Conservation (phyloP, 2,113 vertebrate genomes). For the Chascanopsetta lugubris region DNA sequence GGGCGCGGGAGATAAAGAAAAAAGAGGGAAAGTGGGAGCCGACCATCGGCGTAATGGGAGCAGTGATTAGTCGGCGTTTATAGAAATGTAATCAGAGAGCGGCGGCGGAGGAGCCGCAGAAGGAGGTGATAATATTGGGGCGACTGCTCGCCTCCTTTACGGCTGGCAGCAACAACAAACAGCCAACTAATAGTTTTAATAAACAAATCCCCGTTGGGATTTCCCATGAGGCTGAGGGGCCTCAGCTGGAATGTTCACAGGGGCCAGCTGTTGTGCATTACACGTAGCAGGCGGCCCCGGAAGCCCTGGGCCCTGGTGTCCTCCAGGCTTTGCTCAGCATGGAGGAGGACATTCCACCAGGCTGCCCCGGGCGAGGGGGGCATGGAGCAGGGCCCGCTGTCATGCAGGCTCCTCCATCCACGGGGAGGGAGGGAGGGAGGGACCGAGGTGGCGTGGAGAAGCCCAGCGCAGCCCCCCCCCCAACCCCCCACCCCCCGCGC, state of each 20-base stretch:
- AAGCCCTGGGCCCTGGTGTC: constrained; percentile 70
- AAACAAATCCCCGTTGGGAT: constrained; percentile 78
- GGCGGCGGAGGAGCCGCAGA: not conserved
- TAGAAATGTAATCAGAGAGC: constrained; percentile 33
- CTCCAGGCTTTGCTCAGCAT: constrained; percentile 63
- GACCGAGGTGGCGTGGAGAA: constrained; percentile 36
- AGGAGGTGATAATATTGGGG: constrained; percentile 53
- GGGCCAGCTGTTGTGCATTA: constrained; percentile 82
- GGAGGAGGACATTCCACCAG: constrained; percentile 65
- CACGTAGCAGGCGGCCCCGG: constrained; percentile 69
- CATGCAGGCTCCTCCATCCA: constrained; percentile 15
- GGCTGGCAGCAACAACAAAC: constrained; percentile 79
- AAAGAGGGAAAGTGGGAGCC: constrained; percentile 56
- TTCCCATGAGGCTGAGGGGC: constrained; percentile 79
- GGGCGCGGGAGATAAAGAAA: constrained; percentile 61
- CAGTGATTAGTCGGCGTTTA: constrained; percentile 25
- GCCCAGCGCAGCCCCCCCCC: no score
- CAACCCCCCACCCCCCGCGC: no score
- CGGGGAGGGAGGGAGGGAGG: constrained; percentile 35
- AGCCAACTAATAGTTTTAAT: constrained; percentile 80
- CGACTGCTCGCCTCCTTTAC: constrained; percentile 53
- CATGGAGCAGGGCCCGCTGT: constrained; percentile 30
- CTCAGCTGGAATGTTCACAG: constrained; percentile 83
- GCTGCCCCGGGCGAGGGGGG: constrained; percentile 56
- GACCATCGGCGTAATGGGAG: constrained; percentile 36